phyloP scores from a whole-genome alignment of 1,140 invertebrate species.

The Oryzaephilus surinamensis region DNA sequence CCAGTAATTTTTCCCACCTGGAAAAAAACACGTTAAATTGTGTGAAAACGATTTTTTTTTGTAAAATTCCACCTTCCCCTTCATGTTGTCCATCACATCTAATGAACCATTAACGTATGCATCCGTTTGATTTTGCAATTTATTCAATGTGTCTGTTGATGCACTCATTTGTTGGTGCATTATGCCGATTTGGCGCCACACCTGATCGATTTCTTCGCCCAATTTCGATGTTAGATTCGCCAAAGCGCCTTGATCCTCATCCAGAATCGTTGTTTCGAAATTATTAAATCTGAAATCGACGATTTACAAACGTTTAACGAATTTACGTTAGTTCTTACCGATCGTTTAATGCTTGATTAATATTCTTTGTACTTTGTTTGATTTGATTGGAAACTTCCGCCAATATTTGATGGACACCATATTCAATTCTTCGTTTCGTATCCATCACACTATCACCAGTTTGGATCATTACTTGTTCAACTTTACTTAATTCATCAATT shows the following conservation, averaged over 20 bases:
- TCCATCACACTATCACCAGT: slow-evolving; percentile 77
- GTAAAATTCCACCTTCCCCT: slow-evolving; percentile 51
- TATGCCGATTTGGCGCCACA: slow-evolving; percentile 79
- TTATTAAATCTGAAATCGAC: slow-evolving; percentile 48
- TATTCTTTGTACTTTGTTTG: slow-evolving; percentile 50
- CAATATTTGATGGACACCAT: slow-evolving; percentile 75
- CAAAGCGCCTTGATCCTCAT: slow-evolving; percentile 61
- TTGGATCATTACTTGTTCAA: slow-evolving; percentile 69
- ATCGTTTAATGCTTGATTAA: slow-evolving; percentile 56
- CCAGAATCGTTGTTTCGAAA: slow-evolving; percentile 56
- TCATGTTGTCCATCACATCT: slow-evolving; percentile 68
- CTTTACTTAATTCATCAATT: slow-evolving; percentile 51
- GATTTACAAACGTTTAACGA: not conserved
- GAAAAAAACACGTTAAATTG: slow-evolving; percentile 9
- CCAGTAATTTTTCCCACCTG: slow-evolving; percentile 65
- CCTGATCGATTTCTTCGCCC: slow-evolving; percentile 72
- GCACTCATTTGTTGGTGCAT: slow-evolving; percentile 76
- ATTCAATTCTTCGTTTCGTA: slow-evolving; percentile 73
- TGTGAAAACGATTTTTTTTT: not conserved
- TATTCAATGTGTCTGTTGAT: slow-evolving; percentile 60
- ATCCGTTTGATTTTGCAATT: slow-evolving; percentile 68
- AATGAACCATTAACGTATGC: slow-evolving; percentile 73
- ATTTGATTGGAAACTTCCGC: slow-evolving; percentile 64
- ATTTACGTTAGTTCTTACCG: slow-evolving; percentile 30
- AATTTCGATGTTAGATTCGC: slow-evolving; percentile 67